Evolutionary conservation across 2,797 vertebrate genomes (phyloP).

Genomic region (Uromys caudimaculatus): DNA sequence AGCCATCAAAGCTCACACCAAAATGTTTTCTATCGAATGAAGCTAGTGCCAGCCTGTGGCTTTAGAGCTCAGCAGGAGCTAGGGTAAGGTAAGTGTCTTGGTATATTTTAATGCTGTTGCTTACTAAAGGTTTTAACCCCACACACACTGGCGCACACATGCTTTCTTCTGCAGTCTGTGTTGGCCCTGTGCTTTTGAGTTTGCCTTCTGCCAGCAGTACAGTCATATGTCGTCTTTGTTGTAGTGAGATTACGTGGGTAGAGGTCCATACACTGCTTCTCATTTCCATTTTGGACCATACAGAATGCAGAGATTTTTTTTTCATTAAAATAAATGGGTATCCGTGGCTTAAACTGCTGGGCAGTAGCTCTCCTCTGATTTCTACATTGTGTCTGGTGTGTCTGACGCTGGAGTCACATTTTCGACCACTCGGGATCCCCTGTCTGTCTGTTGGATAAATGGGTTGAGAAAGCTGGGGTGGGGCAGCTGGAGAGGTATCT

Average conservation of each 20-base stretch:
- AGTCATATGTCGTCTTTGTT: slow-evolving; percentile 83
- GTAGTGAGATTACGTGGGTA: slow-evolving; percentile 82
- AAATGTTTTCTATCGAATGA: slow-evolving; percentile 86
- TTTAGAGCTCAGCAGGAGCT: slow-evolving; percentile 85
- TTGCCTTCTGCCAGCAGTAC: slow-evolving; percentile 82
- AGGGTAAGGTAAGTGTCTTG: slow-evolving; percentile 89
- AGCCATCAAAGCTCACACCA: slow-evolving; percentile 88
- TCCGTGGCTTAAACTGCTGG: slow-evolving; percentile 85
- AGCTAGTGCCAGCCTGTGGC: slow-evolving; percentile 87
- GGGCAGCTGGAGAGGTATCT: not conserved
- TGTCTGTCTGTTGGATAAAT: fast-evolving
- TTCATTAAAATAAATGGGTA: slow-evolving; percentile 87
- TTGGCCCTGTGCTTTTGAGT: slow-evolving; percentile 86
- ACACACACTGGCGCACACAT: slow-evolving; percentile 48
- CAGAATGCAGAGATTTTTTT: slow-evolving; percentile 84
- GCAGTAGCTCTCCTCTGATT: slow-evolving; percentile 84
- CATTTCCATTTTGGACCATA: slow-evolving; percentile 84
- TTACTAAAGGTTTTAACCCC: slow-evolving; percentile 87
- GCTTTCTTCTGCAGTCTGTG: slow-evolving; percentile 89
- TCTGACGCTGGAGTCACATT: not conserved
- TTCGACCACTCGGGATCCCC: not conserved
- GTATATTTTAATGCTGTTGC: slow-evolving; percentile 87
- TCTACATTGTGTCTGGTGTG: slow-evolving; percentile 79
- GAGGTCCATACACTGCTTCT: slow-evolving; percentile 82
- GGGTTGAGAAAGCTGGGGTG: not conserved